Base-by-base conservation (phyloP, 2,113 vertebrate genomes). In the Epinephelus cyanopodus region DNA sequence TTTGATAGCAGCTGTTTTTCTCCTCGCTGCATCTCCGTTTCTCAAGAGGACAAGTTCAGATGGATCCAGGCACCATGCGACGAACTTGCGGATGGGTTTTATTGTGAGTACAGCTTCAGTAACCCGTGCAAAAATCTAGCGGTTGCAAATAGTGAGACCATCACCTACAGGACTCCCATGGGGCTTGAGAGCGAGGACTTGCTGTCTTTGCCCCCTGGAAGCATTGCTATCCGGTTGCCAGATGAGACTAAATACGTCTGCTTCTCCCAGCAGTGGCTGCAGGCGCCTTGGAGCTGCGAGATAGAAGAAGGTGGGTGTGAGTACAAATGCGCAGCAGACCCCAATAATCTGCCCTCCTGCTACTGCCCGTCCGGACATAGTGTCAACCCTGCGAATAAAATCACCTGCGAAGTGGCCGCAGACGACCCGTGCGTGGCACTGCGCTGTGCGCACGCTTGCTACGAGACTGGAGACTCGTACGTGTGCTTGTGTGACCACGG, bases 211-310 rank as follows among this genome's bases (percentile, higher is more conserved):
- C 90, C 91, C 0, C 62, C 48, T 0, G 94, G 94, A 3, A 93
- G 45, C 84, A 62, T 18, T 52, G 93, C 86, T 0, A 27, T 65
- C 3, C 57, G 12, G 6, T 21, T 19, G n/a, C 88, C 90, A 0
- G 33, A 60, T 1, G 66, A 57, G 60, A 15, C 1, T 0, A 92
- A 83, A 39, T 79, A 84, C 70, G 14, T 94, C 6, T 95, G 95
- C 72, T 42, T 15, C 23, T 11, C n/a, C 0, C 11, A 58, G 0
- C 29, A 37, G 27, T 95, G 94, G 95, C 6, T 87, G 8, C 60
- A 4, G 39, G 93, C 89, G 8, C 94, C 94, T 0, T 94, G 94
- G 93, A 83, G 0, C 71, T 95, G 94, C 71, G 90, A 94, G 69
- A 75, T 92, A 3, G 1, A 23, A 0, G 39, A 78, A 4, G 94